Base-by-base conservation (phyloP, 2,113 vertebrate genomes). In the Promerops cafer region DNA sequence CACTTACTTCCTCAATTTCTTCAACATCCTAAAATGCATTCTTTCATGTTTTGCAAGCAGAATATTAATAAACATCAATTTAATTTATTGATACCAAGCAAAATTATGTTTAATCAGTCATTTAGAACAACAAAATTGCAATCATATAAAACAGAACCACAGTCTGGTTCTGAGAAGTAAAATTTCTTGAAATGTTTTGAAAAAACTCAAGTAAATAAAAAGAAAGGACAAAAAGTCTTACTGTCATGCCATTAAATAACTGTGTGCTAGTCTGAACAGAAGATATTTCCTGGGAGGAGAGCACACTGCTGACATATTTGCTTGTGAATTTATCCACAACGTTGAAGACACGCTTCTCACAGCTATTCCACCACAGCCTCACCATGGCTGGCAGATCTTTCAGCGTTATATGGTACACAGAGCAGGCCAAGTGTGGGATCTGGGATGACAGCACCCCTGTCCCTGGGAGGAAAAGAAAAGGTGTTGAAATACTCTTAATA, bases 381-480 rank as follows among this genome's bases (percentile, higher is more conserved):
- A 99, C 99, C 99, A 99, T 99, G 82, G 99, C 99, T 0, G 99
- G 99, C 96, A 99, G 91, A 97, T 99, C 99, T 95, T 99, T 99
- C 92, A 99, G 96, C 0, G 99, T 98, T 93, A 98, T 98, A 50
- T 98, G 99, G 97, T 99, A 99, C 66, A 99, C 99, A 1, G 98
- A 98, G 94, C 99, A 99, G 6, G 99, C 99, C 98, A 99, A 95
- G 94, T 99, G 99, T 1, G 98, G 98, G 72, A 99, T 98, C 94
- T 99, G 99, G 84, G 98, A 98, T 39, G 98, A 97, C n/a, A 99
- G 93, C 4, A 77, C 69, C 26, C 97, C 92, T 10, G 92, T 97
- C 54, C 98, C 99, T 99, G 70, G 13, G 16, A 96, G 22, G 49
- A 22, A 75, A 83, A 94, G 53, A 79, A 44, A 87, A 33, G 79